A percentile compares a stretch with the other conserved stretches of the same genome.
phyloP scores from a whole-genome alignment of 2,113 vertebrate species.

The Catharus fuscescens region DNA sequence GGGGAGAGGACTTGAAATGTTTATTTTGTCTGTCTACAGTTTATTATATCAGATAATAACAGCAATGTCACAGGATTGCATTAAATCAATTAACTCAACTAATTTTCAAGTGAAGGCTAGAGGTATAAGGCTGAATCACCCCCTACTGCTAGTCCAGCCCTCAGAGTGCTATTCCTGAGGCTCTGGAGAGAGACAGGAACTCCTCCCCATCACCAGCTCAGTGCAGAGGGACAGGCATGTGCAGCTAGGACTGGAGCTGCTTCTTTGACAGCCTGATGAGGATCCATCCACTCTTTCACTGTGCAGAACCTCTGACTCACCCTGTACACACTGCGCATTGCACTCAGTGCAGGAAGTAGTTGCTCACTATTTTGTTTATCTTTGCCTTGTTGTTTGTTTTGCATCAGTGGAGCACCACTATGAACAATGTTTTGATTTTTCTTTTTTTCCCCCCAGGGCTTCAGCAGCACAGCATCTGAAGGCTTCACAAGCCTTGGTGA shows the following conservation, averaged over 20 bases:
- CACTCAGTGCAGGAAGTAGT: not conserved
- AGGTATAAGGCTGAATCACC: not conserved
- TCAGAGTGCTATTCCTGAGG: not conserved
- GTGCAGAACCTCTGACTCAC: not conserved
- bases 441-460: not conserved
- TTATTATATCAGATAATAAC: not conserved
- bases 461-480: not conserved
- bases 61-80: not conserved
- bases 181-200: not conserved
- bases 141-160: not conserved
- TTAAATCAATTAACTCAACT: not conserved
- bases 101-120: not conserved
- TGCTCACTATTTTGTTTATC: conserved; percentile 19
- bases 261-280: not conserved
- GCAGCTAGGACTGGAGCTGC: not conserved
- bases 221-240: not conserved
- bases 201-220: not conserved
- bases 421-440: conserved; percentile 39
- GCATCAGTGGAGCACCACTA: not conserved
- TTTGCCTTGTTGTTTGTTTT: conserved; percentile 27
- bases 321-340: not conserved
- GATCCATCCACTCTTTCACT: accelerated
- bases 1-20: not conserved
- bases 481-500: not conserved
- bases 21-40: not conserved